Conservation (phyloP, 2,797 vertebrate genomes). For the Agapornis canus region DNA sequence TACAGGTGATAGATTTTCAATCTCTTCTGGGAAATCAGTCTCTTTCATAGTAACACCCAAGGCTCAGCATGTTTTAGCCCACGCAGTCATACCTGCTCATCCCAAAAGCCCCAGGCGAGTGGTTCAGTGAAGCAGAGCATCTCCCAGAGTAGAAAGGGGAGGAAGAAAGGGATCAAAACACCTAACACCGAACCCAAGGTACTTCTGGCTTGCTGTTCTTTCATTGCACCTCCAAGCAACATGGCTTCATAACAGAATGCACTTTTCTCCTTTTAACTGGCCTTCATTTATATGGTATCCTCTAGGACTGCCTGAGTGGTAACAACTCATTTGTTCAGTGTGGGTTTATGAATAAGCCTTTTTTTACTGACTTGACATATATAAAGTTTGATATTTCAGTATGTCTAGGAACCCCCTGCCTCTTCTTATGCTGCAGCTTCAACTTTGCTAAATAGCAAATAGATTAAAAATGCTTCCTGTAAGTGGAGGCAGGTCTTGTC, state of each 20-base stretch:
- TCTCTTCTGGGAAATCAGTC: background rate
- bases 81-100: background rate
- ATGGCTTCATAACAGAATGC: background rate
- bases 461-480: background rate
- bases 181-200: background rate
- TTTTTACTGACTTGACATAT: background rate
- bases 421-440: background rate
- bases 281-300: background rate
- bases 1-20: fast-evolving
- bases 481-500: background rate
- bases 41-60: background rate
- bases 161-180: background rate
- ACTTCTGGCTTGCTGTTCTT: background rate
- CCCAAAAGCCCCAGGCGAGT: background rate
- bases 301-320: background rate
- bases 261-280: background rate
- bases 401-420: background rate
- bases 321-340: background rate
- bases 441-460: background rate
- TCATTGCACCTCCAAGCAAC: background rate
- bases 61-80: background rate
- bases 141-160: background rate
- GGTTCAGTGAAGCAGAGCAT: background rate
- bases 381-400: background rate
- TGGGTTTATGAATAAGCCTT: background rate